Evolutionary conservation across 1,140 invertebrate genomes (phyloP), one percentile per base, ranked within the genome.

Genomic region (Papilio machaon): DNA sequence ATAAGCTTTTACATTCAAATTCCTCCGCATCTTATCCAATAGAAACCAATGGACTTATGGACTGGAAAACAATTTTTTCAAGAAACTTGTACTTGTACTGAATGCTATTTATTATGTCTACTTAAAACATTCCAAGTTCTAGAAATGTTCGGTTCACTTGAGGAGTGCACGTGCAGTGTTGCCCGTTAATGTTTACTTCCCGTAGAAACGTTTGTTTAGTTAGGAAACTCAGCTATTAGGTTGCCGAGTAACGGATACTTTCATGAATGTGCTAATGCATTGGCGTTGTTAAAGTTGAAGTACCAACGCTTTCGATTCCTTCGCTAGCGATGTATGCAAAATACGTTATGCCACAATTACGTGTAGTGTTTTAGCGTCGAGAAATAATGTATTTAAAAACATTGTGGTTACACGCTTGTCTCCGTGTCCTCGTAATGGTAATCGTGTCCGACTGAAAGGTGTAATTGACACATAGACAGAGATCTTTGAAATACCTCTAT

Each of bases 161-260:
- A 81, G 82, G 84, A 85, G 83, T 82, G 84, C 86, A 89, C 88
- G 88, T 87, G 87, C 88, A 86, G 80, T 70, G 64, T 82, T 83
- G 79, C 84, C 84, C 80, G 84, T 87, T 89, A 86, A 87, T 85
- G 83, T 82, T 87, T 82, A 88, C 88, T 88, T 88, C 88, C 87
- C 86, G 87, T 86, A 80, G 85, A 85, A 82, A 85, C 83, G 79
- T 67, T 67, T 82, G 82, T 80, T 85, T 84, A 86, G 83, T 87
- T 87, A 84, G 83, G 85, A 83, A 86, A 84, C 82, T 80, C 82
- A 83, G 80, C 64, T 80, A 81, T 82, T 85, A 80, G 60, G 74
- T 73, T 79, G 46, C 80, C 77, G 46, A 46, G 73, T 81, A 82
- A 83, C 81, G 77, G 83, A 82, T 79, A 81, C 73, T 79, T 54